These are phyloP conservation scores for Sarcoramphus papa DNA, from an alignment of 2,797 vertebrate species.

Conservation along the genomic window DNA sequence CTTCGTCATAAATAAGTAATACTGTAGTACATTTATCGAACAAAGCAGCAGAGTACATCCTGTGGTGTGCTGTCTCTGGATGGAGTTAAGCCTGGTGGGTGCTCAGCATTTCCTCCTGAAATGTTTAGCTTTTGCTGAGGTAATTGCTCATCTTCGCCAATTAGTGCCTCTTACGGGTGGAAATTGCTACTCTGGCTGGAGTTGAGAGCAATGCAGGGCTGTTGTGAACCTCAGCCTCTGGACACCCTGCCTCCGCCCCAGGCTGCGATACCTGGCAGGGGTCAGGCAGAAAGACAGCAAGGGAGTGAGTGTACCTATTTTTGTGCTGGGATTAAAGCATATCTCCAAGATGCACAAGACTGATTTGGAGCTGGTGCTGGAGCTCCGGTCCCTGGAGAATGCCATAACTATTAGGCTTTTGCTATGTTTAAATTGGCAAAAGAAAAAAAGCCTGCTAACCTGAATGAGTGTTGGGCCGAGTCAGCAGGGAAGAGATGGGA, in stretches of 20 bases:
- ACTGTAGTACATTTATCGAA: background rate
- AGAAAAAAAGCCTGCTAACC: background rate
- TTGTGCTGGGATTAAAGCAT: accelerated
- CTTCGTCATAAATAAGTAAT: slow-evolving; percentile 30
- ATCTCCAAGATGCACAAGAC: background rate
- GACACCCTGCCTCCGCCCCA: accelerated
- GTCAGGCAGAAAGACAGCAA: background rate
- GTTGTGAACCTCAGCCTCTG: background rate
- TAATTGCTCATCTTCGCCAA: background rate
- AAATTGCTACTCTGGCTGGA: background rate
- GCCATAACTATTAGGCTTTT: background rate
- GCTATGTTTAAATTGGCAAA: background rate
- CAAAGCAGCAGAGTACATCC: background rate
- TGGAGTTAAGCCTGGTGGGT: background rate
- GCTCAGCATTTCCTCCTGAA: background rate
- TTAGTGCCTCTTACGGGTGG: background rate
- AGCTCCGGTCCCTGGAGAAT: background rate
- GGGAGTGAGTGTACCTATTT: accelerated
- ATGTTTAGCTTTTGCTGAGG: background rate
- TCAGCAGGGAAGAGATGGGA: background rate
- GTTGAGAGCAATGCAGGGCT: background rate
- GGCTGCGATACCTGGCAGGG: background rate
- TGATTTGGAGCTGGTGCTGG: background rate
- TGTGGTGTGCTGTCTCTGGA: background rate
- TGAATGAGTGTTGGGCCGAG: background rate